phyloP scores from a whole-genome alignment of 2,797 vertebrate genomes.

The Jordanella pulchra region DNA sequence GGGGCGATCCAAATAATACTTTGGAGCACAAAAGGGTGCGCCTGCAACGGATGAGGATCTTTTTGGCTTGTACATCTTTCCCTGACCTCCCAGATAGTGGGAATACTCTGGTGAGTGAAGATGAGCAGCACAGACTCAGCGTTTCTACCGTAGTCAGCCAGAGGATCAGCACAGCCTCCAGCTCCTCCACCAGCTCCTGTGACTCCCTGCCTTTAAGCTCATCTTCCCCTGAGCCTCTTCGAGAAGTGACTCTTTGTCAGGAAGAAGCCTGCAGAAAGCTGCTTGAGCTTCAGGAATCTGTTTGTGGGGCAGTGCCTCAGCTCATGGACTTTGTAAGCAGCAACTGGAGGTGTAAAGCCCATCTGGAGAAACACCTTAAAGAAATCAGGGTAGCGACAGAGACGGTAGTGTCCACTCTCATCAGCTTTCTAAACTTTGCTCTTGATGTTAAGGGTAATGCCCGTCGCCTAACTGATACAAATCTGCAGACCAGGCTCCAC shows the following conservation, averaged over 20 bases:
- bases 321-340: constrained; percentile 94
- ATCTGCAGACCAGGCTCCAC: constrained; percentile 85
- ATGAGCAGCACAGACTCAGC: constrained; percentile 12
- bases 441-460: constrained; percentile 80
- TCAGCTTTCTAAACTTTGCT: constrained; percentile 86
- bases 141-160: constrained; percentile 68
- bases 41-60: constrained; percentile 59
- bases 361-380: constrained; percentile 83
- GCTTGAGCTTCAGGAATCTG: constrained; percentile 81
- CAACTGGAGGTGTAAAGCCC: constrained; percentile 85
- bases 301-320: constrained; percentile 79
- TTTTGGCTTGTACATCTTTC: constrained; percentile 41
- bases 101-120: constrained; percentile 20
- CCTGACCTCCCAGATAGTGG: constrained; percentile 28
- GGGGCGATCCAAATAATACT: constrained; percentile 46
- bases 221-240: constrained; percentile 71
- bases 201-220: constrained; percentile 72
- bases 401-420: constrained; percentile 77
- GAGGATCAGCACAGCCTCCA: constrained; percentile 83
- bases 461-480: constrained; percentile 77
- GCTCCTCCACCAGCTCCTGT: constrained; percentile 81
- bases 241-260: constrained; percentile 81
- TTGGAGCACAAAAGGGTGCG: constrained; percentile 51
- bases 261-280: constrained; percentile 80
- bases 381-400: constrained; percentile 83